Conservation (phyloP, 2,113 vertebrate genomes). For the Gambusia holbrooki region DNA sequence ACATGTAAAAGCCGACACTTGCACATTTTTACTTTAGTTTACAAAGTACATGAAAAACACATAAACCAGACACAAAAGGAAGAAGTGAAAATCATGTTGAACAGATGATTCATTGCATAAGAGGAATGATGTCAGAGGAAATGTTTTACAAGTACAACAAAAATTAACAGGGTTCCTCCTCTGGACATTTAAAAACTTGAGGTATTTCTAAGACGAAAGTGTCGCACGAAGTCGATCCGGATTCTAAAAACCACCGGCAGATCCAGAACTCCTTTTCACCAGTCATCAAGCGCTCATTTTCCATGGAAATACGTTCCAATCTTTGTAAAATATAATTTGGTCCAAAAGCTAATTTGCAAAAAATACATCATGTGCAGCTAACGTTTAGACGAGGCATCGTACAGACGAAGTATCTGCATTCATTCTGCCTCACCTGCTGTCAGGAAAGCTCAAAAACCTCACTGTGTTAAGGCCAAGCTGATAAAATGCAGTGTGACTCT, state of each 20-base stretch:
- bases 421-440: conserved; percentile 16
- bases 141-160: neutral
- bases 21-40: neutral
- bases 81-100: neutral
- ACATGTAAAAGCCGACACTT: neutral
- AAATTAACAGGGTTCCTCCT: neutral
- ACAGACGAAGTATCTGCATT: conserved; percentile 14
- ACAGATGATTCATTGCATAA: neutral
- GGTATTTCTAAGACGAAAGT: conserved; percentile 1
- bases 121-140: neutral
- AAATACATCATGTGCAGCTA: conserved; percentile 76
- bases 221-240: neutral
- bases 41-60: neutral
- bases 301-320: conserved; percentile 37
- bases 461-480: conserved; percentile 42
- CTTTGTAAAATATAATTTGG: conserved; percentile 82
- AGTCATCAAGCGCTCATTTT: too few species aligned
- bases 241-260: neutral
- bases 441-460: conserved; percentile 20
- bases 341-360: conserved; percentile 81
- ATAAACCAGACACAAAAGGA: neutral
- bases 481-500: conserved; percentile 41
- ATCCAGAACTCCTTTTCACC: accelerated
- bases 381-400: conserved; percentile 37
- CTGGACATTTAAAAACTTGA: neutral